Base-by-base conservation (phyloP, 2,888 invertebrate species). In the Gymnocheta viridis region DNA sequence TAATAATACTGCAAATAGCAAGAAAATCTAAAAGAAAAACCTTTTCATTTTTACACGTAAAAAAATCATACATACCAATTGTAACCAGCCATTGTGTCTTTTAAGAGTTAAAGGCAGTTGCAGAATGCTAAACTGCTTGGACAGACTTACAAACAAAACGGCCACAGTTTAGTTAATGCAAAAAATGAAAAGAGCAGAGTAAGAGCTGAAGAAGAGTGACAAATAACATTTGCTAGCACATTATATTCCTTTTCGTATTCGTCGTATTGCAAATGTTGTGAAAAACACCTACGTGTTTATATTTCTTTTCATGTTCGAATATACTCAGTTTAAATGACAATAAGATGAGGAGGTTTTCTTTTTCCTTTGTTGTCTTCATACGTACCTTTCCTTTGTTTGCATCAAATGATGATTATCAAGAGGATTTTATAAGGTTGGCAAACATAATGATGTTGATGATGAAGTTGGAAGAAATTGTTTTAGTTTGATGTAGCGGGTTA, bases 231-330 rank as follows among this genome's bases (percentile, higher is more conserved):
- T 81, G 77, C 69, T 81, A 67, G 54, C 62, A 72, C 67, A 67
- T 80, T 44, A 62, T 62, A 27, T 14, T 17, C 22, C 1, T n/a
- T 17, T 70, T 24, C 14, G 4, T 44, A 14, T n/a, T 24, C n/a
- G 14, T 38, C 10, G 47, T 82, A 82, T 82, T 76, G 81, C 56
- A 77, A 77, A 84, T 81, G 73, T 73, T 84, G 77, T 81, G 72
- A 54, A 73, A 81, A 84, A 84, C 84, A 73, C 84, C 84, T 84
- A 84, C 84, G 81, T 84, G 76, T 62, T 81, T 81, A 73, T 81
- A 81, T 74, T 73, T 84, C 62, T 51, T 78, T 76, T 62, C 49
- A 80, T 66, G 66, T 73, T 67, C 14, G 22, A 14, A n/a, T 69
- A 7, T 60, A 49, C 49, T 60, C 38, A 54, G 38, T 73, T 51